Percentiles rank a stretch among this genome's conserved stretches.
phyloP scores from a whole-genome alignment of 2,888 invertebrate genomes.

The Pollenia labialis region DNA sequence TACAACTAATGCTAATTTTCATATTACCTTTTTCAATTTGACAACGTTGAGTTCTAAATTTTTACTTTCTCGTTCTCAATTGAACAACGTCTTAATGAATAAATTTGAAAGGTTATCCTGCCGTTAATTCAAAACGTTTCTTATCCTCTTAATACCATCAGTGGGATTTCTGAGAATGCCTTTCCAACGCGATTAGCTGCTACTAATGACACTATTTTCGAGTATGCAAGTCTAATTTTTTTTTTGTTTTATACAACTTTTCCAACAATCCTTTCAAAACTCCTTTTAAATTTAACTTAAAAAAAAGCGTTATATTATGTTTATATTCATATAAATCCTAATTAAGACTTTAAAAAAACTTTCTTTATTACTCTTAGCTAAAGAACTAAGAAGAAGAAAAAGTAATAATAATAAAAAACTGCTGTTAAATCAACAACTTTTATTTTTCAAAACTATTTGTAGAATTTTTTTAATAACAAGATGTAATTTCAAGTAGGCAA shows the following conservation, averaged over 20 bases:
- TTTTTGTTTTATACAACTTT: neutral
- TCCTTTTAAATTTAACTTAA: neutral
- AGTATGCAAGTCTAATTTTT: too few species aligned
- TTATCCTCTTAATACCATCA: too few species aligned
- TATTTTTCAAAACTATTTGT: constrained; percentile 40
- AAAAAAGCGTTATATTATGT: neutral
- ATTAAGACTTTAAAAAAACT: constrained; percentile 4
- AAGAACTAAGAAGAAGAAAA: constrained; percentile 7
- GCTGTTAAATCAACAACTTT: constrained; percentile 42
- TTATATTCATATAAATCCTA: constrained; percentile 1
- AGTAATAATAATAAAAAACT: constrained; percentile 22
- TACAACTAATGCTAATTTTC: too few species aligned
- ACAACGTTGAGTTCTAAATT: too few species aligned
- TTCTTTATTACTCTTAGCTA: neutral
- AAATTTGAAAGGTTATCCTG: too few species aligned
- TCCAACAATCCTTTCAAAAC: neutral
- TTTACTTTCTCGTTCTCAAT: too few species aligned
- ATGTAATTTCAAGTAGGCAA: constrained; percentile 59
- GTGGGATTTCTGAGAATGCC: too few species aligned
- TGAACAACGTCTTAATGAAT: too few species aligned
- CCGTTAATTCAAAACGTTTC: too few species aligned
- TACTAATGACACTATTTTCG: too few species aligned
- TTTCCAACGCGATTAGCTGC: too few species aligned
- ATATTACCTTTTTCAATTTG: too few species aligned
- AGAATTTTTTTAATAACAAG: constrained; percentile 58